Evolutionary conservation across 2,797 vertebrate genomes (phyloP).

Genomic region (Lacerta bilineata): DNA sequence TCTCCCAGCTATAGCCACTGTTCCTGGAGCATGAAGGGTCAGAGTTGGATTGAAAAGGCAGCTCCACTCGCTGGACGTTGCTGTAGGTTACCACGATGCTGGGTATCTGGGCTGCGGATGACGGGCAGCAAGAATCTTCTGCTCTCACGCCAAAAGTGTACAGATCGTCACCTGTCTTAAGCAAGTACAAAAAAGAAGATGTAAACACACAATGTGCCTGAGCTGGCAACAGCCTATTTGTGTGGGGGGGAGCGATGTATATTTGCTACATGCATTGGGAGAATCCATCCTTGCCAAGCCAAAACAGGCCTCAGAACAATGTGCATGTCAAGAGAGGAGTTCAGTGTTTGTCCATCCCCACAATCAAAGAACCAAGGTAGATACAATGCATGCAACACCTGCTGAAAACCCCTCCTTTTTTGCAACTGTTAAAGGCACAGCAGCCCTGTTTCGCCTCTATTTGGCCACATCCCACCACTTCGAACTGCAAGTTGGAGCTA

Average conservation of each 20-base stretch:
- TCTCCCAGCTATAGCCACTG: conserved; percentile 68
- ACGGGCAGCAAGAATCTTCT: conserved; percentile 26
- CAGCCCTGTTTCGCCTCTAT: no score
- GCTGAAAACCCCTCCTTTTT: no score
- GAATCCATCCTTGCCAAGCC: accelerated
- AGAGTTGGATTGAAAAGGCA: conserved; percentile 79
- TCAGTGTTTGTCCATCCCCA: neutral
- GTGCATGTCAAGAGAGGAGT: conserved; percentile 30
- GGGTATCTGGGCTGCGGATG: conserved; percentile 77
- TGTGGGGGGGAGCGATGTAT: neutral
- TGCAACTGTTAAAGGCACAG: no score
- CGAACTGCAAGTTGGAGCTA: neutral
- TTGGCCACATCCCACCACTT: neutral
- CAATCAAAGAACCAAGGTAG: neutral
- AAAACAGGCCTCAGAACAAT: conserved; percentile 28
- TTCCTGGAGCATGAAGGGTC: conserved; percentile 75
- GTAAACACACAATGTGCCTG: conserved; percentile 29
- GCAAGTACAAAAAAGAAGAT: conserved; percentile 51
- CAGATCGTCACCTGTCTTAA: conserved; percentile 73
- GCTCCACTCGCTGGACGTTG: conserved; percentile 57
- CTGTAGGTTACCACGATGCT: conserved; percentile 82
- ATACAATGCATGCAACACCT: no score
- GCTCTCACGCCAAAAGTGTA: conserved; percentile 69
- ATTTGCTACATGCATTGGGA: conserved; percentile 30
- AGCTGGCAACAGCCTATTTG: neutral